Evolutionary conservation across 2,113 vertebrate genomes (phyloP).

Genomic region (Phoxinus phoxinus): DNA sequence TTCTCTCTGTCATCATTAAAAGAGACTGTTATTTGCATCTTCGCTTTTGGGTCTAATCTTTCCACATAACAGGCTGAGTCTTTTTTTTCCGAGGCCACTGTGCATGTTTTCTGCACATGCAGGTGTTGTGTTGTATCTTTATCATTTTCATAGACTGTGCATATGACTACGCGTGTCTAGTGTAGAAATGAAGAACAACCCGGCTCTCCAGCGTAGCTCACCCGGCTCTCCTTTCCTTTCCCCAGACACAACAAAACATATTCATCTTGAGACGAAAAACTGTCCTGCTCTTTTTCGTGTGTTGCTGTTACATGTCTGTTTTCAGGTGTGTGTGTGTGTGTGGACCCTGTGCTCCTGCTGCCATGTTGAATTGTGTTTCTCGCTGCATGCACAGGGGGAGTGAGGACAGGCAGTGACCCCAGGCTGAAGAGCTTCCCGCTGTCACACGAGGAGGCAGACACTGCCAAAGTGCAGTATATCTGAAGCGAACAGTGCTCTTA

Average conservation of each 20-base stretch:
- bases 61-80: no score
- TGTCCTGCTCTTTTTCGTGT: background rate
- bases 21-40: no score
- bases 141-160: background rate
- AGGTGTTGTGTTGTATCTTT: background rate
- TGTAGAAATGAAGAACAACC: slow-evolving; percentile 23
- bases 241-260: slow-evolving; percentile 17
- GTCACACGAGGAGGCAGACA: slow-evolving; percentile 4
- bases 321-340: slow-evolving; percentile 15
- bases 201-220: background rate
- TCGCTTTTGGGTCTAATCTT: no score
- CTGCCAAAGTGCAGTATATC: slow-evolving; percentile 39
- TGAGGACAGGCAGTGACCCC: slow-evolving; percentile 32
- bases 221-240: background rate
- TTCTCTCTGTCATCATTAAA: no score
- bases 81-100: background rate
- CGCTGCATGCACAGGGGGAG: background rate
- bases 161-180: background rate
- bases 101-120: background rate
- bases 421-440: slow-evolving; percentile 21
- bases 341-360: background rate
- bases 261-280: background rate
- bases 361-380: slow-evolving; percentile 21
- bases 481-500: slow-evolving; percentile 29
- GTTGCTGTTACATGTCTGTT: slow-evolving; percentile 7